phyloP scores from a whole-genome alignment of 2,888 invertebrate species.

The Zaprionus obscuricornis region DNA sequence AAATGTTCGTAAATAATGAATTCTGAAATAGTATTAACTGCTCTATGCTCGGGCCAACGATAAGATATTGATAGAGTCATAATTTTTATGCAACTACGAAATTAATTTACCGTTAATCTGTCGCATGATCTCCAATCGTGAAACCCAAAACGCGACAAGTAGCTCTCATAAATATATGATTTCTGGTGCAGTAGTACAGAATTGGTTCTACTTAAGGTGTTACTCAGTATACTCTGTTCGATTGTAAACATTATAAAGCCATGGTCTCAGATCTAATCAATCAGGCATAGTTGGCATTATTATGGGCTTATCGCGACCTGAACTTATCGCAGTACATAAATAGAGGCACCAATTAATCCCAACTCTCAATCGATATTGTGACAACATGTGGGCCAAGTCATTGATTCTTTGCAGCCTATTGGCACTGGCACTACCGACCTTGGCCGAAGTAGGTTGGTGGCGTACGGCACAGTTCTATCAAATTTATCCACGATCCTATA shows the following conservation, averaged over 20 bases:
- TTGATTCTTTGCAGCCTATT: constrained; percentile 45
- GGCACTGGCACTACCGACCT: constrained; percentile 44
- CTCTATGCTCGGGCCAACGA: constrained; percentile 5
- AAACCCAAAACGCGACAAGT: constrained; percentile 8
- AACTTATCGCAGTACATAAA: constrained; percentile 46
- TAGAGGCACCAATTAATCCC: constrained; percentile 49
- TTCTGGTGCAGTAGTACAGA: neutral
- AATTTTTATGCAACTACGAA: constrained; percentile 43
- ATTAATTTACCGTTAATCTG: constrained; percentile 44
- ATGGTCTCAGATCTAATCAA: constrained; percentile 46
- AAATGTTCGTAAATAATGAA: constrained; percentile 40
- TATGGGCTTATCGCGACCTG: constrained; percentile 23
- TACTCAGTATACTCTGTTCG: constrained; percentile 3
- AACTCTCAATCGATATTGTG: constrained; percentile 18
- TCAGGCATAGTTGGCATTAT: constrained; percentile 24
- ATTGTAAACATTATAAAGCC: constrained; percentile 40
- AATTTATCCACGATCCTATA: constrained; percentile 93
- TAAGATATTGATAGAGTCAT: constrained; percentile 39
- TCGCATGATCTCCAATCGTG: constrained; percentile 49
- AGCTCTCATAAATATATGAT: constrained; percentile 28
- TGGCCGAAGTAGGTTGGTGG: constrained; percentile 87
- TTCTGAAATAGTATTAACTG: constrained; percentile 1
- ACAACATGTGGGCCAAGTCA: constrained; percentile 42
- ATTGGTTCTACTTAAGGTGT: neutral
- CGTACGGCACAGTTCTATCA: constrained; percentile 92